Base-by-base conservation (phyloP, 2,888 invertebrate genomes). In the Lasioglossum villosulum region DNA sequence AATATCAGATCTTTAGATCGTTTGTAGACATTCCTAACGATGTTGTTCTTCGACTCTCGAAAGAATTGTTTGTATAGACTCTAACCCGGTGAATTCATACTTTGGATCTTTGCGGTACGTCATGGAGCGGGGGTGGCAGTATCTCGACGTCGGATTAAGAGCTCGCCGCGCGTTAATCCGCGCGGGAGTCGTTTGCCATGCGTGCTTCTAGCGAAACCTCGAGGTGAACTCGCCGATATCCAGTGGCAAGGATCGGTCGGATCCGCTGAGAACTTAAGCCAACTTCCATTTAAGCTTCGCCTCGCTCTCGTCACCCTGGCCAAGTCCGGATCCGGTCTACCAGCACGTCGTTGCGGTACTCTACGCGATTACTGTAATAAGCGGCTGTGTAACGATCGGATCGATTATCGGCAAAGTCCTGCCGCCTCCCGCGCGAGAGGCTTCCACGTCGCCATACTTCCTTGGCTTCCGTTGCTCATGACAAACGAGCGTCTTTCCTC, bases 241-340 rank as follows among this genome's bases (percentile, higher is more conserved):
- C 82, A 84, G 73, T 37, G n/a, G 86, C 75, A 74, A 80, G 82
- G 84, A 86, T 88, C 89, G 86, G n/a, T 52, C 56, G 82, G 78
- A 86, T 88, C 82, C 86, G 52, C 78, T 77, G 86, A 87, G 84
- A 89, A 90, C 87, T 89, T 90, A 80, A 90, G 85, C 88, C 86
- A 89, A 90, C 76, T 88, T 86, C 88, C 88, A 88, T 87, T 89
- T 88, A 83, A 87, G 75, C 88, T 75, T 42, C 37, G 66, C 39
- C 12, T 12, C 56, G 56, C 56, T 63, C 52, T 75, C 79, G 75
- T 78, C 83, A 75, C 16, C 52, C 45, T n/a, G 52, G 39, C 70
- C 71, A 77, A 86, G 85, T 83, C 83, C 70, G 78, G 68, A 71
- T 75, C 80, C 82, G 82, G 80, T 89, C 80, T 66, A 27, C 66